Evolutionary conservation across 2,888 invertebrate species (phyloP).

Genomic region (Micoletzkya japonica): DNA sequence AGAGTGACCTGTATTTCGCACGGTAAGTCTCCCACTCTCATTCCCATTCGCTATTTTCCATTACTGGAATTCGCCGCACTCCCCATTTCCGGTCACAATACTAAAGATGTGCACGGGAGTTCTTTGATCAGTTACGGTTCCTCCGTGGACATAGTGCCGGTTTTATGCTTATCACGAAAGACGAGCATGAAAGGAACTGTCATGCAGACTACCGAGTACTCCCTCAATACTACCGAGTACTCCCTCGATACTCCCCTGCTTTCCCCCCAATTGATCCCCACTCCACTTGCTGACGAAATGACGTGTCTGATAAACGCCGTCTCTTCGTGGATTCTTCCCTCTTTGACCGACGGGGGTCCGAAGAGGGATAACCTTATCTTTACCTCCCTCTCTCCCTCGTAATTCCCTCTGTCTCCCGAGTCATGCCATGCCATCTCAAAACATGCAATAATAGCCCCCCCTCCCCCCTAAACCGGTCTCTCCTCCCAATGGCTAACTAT

Average conservation of each 20-base stretch:
- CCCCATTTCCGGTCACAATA: no score
- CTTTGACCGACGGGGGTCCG: background rate
- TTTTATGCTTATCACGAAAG: no score
- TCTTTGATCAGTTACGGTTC: no score
- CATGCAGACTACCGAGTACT: background rate
- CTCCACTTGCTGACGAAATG: background rate
- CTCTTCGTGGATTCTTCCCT: no score
- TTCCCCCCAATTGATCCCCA: background rate
- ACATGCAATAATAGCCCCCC: background rate
- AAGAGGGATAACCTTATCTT: background rate
- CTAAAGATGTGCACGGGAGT: no score
- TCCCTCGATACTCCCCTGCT: background rate
- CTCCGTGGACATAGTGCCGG: no score
- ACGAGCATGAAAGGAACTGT: background rate
- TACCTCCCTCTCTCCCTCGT: background rate
- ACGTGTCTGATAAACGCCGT: background rate
- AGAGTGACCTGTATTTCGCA: no score
- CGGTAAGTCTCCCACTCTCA: no score
- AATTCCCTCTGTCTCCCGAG: background rate
- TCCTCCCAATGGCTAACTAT: background rate
- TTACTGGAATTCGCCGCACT: no score
- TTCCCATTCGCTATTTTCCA: no score
- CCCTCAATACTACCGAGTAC: background rate
- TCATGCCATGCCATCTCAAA: constrained; percentile 2
- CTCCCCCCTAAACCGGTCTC: background rate